A percentile compares a stretch with the other conserved stretches of the same genome.
phyloP scores from a whole-genome alignment of 30 jellyfish, hydroid and myxozoan genomes.

The Cassiopea andromeda region DNA sequence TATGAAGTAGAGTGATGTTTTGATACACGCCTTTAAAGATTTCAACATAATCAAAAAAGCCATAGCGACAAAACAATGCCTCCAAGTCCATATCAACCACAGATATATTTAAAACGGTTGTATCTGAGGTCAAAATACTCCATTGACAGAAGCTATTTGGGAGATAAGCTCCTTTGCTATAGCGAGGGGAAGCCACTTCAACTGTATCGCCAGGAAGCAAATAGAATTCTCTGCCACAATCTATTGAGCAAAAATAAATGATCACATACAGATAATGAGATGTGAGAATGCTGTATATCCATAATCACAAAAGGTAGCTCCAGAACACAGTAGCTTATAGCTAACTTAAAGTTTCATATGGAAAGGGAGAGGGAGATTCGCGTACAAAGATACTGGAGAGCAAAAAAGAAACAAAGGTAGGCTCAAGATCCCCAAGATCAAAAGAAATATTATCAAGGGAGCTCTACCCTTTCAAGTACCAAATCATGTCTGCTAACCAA shows the following conservation, averaged over 20 bases:
- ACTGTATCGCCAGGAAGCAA: slow-evolving; percentile 17
- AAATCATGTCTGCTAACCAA: too few species aligned
- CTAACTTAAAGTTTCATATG: too few species aligned
- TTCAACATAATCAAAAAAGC: slow-evolving; percentile 24
- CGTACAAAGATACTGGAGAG: too few species aligned
- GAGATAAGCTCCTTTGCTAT: slow-evolving; percentile 22
- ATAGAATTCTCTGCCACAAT: slow-evolving; percentile 22
- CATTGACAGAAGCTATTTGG: slow-evolving; percentile 23
- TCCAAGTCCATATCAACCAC: slow-evolving; percentile 1
- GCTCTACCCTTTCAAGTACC: too few species aligned
- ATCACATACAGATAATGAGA: background rate
- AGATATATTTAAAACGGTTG: background rate
- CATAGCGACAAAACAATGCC: background rate
- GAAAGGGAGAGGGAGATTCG: too few species aligned
- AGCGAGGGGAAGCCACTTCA: slow-evolving; percentile 13
- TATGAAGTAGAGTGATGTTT: slow-evolving; percentile 8
- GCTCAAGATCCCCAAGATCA: too few species aligned
- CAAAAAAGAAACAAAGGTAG: too few species aligned
- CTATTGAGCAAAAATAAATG: background rate
- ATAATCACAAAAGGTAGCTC: too few species aligned
- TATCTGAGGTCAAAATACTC: background rate
- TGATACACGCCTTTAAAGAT: slow-evolving; percentile 9
- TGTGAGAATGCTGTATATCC: background rate
- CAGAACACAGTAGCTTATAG: too few species aligned
- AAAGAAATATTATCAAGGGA: too few species aligned